Conservation (phyloP, 1,140 invertebrate species). For the Aphelenchoides besseyi region DNA sequence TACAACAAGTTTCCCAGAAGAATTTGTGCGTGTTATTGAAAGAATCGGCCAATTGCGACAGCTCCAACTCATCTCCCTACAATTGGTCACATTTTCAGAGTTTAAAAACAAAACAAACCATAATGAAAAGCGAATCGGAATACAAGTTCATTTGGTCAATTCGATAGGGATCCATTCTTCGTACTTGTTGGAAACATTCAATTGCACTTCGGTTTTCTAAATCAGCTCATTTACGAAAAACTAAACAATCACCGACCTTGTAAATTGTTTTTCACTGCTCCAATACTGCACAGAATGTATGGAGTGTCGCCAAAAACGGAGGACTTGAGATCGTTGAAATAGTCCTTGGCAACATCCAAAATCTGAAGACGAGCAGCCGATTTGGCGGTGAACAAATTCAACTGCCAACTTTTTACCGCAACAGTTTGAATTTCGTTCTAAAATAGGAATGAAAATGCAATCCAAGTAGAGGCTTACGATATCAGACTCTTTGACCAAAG, state of each 20-base stretch:
- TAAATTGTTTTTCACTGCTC: slow-evolving; percentile 39
- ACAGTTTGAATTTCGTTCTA: slow-evolving; percentile 38
- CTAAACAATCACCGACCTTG: slow-evolving; percentile 36
- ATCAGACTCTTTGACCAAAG: slow-evolving; percentile 37
- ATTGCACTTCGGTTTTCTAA: slow-evolving; percentile 54
- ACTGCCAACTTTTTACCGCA: slow-evolving; percentile 36
- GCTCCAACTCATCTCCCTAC: slow-evolving; percentile 79
- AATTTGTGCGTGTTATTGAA: slow-evolving; percentile 93
- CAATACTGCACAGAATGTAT: slow-evolving; percentile 45
- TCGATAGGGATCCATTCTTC: slow-evolving; percentile 51
- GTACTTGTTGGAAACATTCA: slow-evolving; percentile 42
- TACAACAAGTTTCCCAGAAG: slow-evolving; percentile 92
- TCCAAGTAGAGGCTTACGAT: slow-evolving; percentile 27
- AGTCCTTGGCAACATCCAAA: slow-evolving; percentile 39
- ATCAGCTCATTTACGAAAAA: slow-evolving; percentile 21
- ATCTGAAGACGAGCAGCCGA: slow-evolving; percentile 42
- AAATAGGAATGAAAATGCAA: slow-evolving; percentile 24
- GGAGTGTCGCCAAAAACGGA: slow-evolving; percentile 35
- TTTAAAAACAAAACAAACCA: slow-evolving; percentile 27
- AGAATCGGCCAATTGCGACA: slow-evolving; percentile 86
- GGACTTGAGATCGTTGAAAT: slow-evolving; percentile 27
- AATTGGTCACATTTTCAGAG: slow-evolving; percentile 32
- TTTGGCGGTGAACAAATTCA: slow-evolving; percentile 41
- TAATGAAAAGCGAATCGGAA: slow-evolving; percentile 55
- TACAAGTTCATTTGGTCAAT: slow-evolving; percentile 55